phyloP scores from a whole-genome alignment of 2,113 vertebrate genomes.

The Motacilla alba region DNA sequence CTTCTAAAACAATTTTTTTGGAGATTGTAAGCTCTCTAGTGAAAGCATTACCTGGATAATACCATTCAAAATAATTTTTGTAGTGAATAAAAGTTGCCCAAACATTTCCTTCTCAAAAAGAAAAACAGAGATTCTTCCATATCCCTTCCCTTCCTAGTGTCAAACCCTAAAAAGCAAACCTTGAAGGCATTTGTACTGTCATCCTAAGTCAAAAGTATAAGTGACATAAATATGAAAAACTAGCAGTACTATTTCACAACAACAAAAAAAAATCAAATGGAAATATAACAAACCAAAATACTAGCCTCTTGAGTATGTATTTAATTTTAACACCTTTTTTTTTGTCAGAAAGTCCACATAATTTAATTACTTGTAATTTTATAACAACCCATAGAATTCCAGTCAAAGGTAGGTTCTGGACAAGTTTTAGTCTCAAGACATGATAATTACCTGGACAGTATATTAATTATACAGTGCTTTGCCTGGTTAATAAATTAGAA shows the following conservation, averaged over 20 bases:
- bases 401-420: not conserved
- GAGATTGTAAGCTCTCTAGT: not conserved
- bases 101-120: not conserved
- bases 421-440: not conserved
- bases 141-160: not conserved
- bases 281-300: not conserved
- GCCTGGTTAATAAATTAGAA: slow-evolving; percentile 11
- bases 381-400: not conserved
- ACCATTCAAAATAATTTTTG: not conserved
- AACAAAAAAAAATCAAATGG: not conserved
- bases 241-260: not conserved
- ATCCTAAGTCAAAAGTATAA: not conserved
- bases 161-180: not conserved
- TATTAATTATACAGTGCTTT: not conserved
- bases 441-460: not conserved
- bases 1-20: not conserved
- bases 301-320: not conserved
- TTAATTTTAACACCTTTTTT: not conserved
- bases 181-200: not conserved
- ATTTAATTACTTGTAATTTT: not conserved
- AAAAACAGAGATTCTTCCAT: not conserved
- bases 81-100: not conserved
- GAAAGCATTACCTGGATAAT: not conserved
- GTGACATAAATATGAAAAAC: not conserved
- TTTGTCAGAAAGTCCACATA: not conserved